Conservation (phyloP, 2,797 vertebrate genomes). For the Synanceia verrucosa region DNA sequence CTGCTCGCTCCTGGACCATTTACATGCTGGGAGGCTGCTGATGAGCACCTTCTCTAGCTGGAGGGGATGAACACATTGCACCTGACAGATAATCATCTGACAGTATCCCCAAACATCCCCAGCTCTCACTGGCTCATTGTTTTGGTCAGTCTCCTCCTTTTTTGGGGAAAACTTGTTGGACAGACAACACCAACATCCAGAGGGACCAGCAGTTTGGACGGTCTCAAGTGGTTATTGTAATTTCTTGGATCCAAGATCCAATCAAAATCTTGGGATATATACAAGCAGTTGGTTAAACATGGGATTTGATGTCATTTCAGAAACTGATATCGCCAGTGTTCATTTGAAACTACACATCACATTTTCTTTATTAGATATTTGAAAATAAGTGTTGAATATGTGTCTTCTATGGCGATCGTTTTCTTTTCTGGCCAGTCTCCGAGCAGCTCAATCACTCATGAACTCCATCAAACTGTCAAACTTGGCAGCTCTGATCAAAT, state of each 20-base stretch:
- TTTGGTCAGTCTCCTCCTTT: not conserved
- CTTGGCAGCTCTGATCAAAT: too few species aligned
- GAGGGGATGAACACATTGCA: conserved; percentile 30
- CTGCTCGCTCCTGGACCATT: conserved; percentile 37
- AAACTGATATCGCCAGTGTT: not conserved
- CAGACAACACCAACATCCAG: conserved; percentile 14
- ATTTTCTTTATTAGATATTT: not conserved
- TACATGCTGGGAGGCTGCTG: conserved; percentile 48
- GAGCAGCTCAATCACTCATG: too few species aligned
- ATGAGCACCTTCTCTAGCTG: conserved; percentile 43
- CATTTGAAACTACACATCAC: not conserved
- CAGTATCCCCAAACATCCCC: not conserved
- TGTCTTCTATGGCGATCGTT: not conserved
- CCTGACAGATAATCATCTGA: conserved; percentile 34
- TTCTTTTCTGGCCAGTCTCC: too few species aligned
- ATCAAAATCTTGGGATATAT: not conserved
- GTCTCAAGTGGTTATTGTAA: not conserved
- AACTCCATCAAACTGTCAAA: too few species aligned
- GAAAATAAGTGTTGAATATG: not conserved
- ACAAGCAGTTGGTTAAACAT: not conserved
- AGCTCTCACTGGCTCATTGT: not conserved
- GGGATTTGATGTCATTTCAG: not conserved
- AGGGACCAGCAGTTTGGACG: not conserved
- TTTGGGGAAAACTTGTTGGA: not conserved
- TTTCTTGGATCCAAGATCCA: not conserved